Percentiles rank a stretch among this genome's conserved stretches.
Conservation (phyloP, 1,140 invertebrate genomes). For the Drosophila neocordata region DNA sequence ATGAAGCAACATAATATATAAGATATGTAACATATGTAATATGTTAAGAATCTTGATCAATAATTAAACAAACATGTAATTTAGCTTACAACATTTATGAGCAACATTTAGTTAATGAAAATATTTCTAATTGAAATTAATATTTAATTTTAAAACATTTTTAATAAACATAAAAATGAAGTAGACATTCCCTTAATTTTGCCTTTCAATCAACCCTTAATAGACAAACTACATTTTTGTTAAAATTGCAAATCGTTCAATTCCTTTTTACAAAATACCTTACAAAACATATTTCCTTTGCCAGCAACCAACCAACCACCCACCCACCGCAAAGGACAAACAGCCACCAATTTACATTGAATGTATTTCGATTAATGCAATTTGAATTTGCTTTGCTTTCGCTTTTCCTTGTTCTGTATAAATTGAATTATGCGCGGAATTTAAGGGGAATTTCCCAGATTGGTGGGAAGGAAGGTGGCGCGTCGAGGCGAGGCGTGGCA, state of each 20-base stretch:
- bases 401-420: conserved; percentile 10
- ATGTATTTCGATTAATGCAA: conserved; percentile 19
- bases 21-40: too few relatives aligned
- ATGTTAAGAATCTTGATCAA: too few relatives aligned
- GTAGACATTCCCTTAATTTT: not conserved
- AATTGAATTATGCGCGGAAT: conserved; percentile 28
- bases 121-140: too few relatives aligned
- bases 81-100: too few relatives aligned
- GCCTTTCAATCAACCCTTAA: not conserved
- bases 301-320: not conserved
- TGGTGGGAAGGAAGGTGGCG: too few relatives aligned
- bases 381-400: conserved; percentile 12
- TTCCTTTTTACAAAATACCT: not conserved
- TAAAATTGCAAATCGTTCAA: not conserved
- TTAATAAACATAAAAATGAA: too few relatives aligned
- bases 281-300: not conserved
- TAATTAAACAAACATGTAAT: too few relatives aligned
- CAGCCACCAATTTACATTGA: conserved; percentile 3
- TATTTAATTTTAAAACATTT: too few relatives aligned
- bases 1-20: too few relatives aligned
- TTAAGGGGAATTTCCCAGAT: conserved; percentile 16
- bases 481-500: too few relatives aligned
- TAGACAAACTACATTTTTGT: not conserved
- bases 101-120: too few relatives aligned
- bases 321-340: not conserved